These are phyloP conservation scores for Cnemophilus loriae DNA, from an alignment of 2,113 vertebrate genomes.

Conservation along the genomic window DNA sequence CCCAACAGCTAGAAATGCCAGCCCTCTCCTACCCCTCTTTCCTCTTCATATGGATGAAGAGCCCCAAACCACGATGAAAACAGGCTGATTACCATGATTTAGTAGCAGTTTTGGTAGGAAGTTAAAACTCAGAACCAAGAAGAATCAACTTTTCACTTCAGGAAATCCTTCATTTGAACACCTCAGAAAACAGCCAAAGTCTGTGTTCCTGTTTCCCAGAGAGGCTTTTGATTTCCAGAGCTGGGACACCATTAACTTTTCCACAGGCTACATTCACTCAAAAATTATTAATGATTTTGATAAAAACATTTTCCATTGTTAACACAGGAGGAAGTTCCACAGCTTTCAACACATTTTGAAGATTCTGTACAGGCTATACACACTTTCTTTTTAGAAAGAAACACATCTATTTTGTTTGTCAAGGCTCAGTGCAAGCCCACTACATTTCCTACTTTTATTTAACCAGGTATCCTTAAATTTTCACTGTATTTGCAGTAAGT, in stretches of 20 bases:
- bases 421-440: background rate
- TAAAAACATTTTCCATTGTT: background rate
- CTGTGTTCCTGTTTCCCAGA: background rate
- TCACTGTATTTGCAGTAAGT: background rate
- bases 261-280: background rate
- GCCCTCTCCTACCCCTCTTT: background rate
- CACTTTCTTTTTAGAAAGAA: background rate
- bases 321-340: background rate
- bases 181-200: background rate
- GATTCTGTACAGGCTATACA: background rate
- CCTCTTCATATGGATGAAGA: background rate
- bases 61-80: background rate
- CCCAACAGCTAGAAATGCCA: background rate
- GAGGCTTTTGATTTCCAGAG: background rate
- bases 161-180: background rate
- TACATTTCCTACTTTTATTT: background rate
- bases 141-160: background rate
- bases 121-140: background rate
- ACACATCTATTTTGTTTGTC: background rate
- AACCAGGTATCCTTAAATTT: background rate
- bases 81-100: background rate
- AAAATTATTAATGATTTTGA: background rate
- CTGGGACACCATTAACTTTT: background rate
- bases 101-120: background rate
- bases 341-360: background rate